Evolutionary conservation across 1,140 invertebrate species (phyloP).

Genomic region (Ruditapes philippinarum): DNA sequence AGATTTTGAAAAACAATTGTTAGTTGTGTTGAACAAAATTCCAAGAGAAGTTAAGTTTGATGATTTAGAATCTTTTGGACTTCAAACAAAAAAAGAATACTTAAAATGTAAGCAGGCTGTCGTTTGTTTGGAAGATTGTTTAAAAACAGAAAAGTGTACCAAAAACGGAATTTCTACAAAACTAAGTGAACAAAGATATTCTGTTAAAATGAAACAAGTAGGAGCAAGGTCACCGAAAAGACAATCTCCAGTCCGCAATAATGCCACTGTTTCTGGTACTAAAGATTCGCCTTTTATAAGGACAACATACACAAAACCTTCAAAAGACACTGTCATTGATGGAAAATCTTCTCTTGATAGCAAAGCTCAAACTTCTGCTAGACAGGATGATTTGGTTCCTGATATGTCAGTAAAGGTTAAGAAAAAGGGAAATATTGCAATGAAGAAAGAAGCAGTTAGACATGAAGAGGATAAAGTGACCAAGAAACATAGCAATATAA

Average conservation of each 20-base stretch:
- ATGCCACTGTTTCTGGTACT: neutral
- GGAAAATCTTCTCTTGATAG: neutral
- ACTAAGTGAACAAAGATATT: neutral
- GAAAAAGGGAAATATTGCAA: neutral
- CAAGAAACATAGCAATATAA: neutral
- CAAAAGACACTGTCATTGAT: neutral
- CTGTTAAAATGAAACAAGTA: neutral
- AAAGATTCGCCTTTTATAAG: neutral
- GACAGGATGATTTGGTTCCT: neutral
- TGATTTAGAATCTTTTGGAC: neutral
- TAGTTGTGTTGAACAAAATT: neutral
- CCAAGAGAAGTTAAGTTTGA: neutral
- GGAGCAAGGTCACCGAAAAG: conserved; percentile 31
- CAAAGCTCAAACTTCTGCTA: neutral
- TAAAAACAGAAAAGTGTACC: neutral
- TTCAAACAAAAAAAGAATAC: neutral
- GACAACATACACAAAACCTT: neutral
- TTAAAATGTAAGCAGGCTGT: conserved; percentile 4
- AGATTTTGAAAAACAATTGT: neutral
- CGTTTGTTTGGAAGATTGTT: neutral
- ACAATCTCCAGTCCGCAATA: neutral
- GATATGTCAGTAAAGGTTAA: neutral
- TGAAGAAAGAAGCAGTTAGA: neutral
- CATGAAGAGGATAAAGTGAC: neutral
- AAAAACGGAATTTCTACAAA: neutral